Evolutionary conservation across 2,113 vertebrate species (phyloP).

Genomic region (Paradisaea rubra): DNA sequence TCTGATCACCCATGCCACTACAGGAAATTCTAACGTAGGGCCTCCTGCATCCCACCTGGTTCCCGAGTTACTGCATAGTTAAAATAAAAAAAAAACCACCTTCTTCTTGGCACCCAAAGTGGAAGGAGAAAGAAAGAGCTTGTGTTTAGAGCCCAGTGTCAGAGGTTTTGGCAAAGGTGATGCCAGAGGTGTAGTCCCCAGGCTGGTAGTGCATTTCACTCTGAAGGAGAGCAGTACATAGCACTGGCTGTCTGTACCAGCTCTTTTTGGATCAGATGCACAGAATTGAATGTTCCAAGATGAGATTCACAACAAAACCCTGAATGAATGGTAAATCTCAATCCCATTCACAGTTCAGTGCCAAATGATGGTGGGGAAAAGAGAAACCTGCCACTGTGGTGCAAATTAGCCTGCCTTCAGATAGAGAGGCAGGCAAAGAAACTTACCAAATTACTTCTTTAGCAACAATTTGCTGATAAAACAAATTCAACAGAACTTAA

Average conservation of each 20-base stretch:
- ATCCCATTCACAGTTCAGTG: neutral
- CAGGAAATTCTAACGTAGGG: neutral
- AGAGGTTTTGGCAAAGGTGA: neutral
- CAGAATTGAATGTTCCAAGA: neutral
- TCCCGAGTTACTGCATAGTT: neutral
- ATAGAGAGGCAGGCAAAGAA: neutral
- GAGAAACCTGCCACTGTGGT: neutral
- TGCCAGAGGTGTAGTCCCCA: neutral
- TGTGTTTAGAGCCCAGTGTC: neutral
- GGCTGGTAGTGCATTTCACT: neutral
- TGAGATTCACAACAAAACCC: neutral
- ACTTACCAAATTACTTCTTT: neutral
- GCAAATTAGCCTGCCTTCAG: neutral
- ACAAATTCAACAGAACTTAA: neutral
- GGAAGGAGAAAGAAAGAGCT: neutral
- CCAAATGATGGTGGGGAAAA: neutral
- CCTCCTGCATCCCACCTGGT: neutral
- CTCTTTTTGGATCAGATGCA: neutral
- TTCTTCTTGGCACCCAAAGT: neutral
- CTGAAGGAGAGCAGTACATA: neutral
- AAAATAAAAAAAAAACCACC: rapidly evolving
- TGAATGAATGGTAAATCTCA: neutral
- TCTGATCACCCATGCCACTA: neutral
- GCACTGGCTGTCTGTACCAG: neutral
- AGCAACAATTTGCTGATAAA: neutral